Evolutionary conservation across 2,888 invertebrate species (phyloP), one percentile per base, ranked within the genome.

Genomic region (Nudaria mundana): DNA sequence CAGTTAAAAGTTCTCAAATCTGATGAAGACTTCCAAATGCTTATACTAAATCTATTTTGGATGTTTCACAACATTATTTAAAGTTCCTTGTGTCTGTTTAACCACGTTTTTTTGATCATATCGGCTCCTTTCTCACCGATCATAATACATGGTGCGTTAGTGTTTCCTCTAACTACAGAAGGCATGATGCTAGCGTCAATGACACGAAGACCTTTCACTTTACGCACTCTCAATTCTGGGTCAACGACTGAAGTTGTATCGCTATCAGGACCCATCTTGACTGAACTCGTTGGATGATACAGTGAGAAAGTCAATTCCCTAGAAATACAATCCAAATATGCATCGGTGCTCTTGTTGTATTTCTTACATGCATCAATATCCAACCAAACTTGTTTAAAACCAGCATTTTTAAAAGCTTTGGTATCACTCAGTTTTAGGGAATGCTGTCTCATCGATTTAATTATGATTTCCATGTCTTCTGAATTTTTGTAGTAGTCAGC

Each of bases 261-360:
- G 13, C 65, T 64, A 0, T 55, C 56, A 0, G 86, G 86, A 0
- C 91, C 91, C 90, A 91, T 91, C 52, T 88, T 86, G 47, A 81
- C 87, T 1, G 90, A 90, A 41, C 91, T 88, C 5, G 87, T 88
- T 50, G 90, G 90, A 54, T 91, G 91, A 49, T 91, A 90, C 46
- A 90, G 84, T 0, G 91, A 89, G 28, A 81, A 87, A 0, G 90
- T 90, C 30, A 89, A 74, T n/a, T 81, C 81, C 41, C 67, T 79
- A 48, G 84, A 78, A 33, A 92, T 91, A 49, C 95, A 95, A 23
- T 88, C 90, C 92, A 94, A 93, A 65, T 94, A 95, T 3, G 88
- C 89, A 60, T 94, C 93, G 0, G 91, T 90, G 22, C 82, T 76
- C 52, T 91, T 91, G 30, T 67, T 72, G 30, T 86, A 73, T 7